Evolutionary conservation across 1,140 invertebrate genomes (phyloP).

Genomic region (Amphibalanus amphitrite): DNA sequence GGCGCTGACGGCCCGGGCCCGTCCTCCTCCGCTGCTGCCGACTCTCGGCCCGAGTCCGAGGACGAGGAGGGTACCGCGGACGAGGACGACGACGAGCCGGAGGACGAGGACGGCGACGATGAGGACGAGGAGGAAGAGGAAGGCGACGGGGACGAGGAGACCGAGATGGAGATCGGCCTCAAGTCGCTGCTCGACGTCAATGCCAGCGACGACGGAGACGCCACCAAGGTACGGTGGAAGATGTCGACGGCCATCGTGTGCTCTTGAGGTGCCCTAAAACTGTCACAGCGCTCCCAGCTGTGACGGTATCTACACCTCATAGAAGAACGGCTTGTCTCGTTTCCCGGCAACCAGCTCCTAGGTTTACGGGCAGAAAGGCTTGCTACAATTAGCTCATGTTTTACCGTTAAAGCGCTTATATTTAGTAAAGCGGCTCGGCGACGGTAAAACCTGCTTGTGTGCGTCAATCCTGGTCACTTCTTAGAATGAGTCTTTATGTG

Average conservation of each 20-base stretch:
- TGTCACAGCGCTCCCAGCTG: not conserved
- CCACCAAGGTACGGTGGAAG: not conserved
- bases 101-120: slow-evolving; percentile 12
- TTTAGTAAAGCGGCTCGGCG: no score
- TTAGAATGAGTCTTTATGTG: no score
- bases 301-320: not conserved
- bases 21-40: no score
- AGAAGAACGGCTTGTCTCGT: not conserved
- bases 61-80: slow-evolving; percentile 24
- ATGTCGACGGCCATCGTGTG: no score
- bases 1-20: slow-evolving; percentile 22
- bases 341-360: not conserved
- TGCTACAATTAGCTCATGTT: no score
- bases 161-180: slow-evolving; percentile 21
- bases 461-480: no score
- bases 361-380: slow-evolving; percentile 5
- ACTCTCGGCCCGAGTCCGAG: not conserved
- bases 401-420: no score
- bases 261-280: not conserved
- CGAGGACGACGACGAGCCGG: slow-evolving; percentile 25
- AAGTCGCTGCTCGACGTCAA: slow-evolving; percentile 17
- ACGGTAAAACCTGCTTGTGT: no score
- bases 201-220: slow-evolving; percentile 20
- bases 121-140: slow-evolving; percentile 19
- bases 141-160: slow-evolving; percentile 23